Percentiles rank a stretch among this genome's conserved stretches.
phyloP scores from a whole-genome alignment of 2,113 vertebrate species.

The Leptobrachium ailaonicum region DNA sequence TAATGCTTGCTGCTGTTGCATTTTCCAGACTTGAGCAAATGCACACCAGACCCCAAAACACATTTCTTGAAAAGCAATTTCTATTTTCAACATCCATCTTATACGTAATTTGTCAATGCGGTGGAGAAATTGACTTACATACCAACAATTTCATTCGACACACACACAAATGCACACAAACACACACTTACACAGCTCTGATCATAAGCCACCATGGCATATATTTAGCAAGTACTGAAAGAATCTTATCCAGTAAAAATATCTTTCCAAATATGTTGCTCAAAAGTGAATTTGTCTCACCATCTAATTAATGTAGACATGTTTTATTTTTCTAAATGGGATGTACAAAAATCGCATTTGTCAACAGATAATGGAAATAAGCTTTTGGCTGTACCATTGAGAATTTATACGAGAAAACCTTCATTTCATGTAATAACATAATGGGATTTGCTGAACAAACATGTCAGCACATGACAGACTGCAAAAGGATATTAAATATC shows the following conservation, averaged over 20 bases:
- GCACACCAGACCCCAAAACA: neutral
- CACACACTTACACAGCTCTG: neutral
- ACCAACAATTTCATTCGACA: neutral
- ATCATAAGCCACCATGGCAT: neutral
- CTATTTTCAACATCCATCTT: neutral
- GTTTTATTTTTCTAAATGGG: neutral
- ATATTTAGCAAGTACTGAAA: neutral
- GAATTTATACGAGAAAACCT: neutral
- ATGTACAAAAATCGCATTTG: neutral
- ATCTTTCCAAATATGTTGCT: neutral
- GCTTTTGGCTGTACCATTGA: neutral
- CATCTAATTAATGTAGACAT: conserved; percentile 1
- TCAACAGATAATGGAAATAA: neutral
- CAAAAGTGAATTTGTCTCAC: neutral
- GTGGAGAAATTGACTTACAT: neutral
- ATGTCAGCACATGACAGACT: conserved; percentile 12
- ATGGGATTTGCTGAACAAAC: conserved; percentile 17
- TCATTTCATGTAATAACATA: neutral
- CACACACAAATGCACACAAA: too few species aligned
- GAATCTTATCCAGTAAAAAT: neutral
- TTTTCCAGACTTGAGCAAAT: neutral
- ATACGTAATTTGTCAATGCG: neutral
- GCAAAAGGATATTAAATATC: neutral
- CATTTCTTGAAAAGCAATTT: conserved; percentile 1
- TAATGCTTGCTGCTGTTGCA: neutral